Conservation (phyloP, 2,113 vertebrate genomes). For the Pseudorasbora parva region DNA sequence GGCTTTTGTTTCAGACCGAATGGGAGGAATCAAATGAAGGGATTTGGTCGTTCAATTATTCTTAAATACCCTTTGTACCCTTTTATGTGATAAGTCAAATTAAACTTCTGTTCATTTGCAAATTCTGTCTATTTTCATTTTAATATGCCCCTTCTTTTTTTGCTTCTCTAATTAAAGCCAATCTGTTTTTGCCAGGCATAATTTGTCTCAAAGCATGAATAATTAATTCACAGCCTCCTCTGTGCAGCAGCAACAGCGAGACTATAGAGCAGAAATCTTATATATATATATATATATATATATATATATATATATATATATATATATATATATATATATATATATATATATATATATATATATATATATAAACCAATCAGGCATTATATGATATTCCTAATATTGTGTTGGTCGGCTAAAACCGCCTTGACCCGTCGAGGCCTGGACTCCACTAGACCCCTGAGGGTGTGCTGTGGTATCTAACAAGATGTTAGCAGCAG, state of each 20-base stretch:
- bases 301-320: too few species aligned
- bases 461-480: too few species aligned
- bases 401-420: too few species aligned
- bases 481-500: too few species aligned
- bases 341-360: too few species aligned
- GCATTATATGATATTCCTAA: too few species aligned
- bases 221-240: slow-evolving; percentile 42
- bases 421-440: too few species aligned
- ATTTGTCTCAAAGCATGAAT: slow-evolving; percentile 52
- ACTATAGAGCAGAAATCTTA: not conserved
- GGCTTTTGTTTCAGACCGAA: slow-evolving; percentile 30
- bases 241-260: not conserved
- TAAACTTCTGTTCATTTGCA: slow-evolving; percentile 45
- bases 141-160: slow-evolving; percentile 28
- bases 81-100: slow-evolving; percentile 51
- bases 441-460: too few species aligned
- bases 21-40: slow-evolving; percentile 27
- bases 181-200: slow-evolving; percentile 44
- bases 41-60: slow-evolving; percentile 17
- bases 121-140: slow-evolving; percentile 26
- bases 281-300: too few species aligned
- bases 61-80: slow-evolving; percentile 28
- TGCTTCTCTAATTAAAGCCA: slow-evolving; percentile 47
- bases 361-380: too few species aligned
- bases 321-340: too few species aligned